Conservation (phyloP, 1,140 invertebrate genomes). For the Scaptomyza pallida region DNA sequence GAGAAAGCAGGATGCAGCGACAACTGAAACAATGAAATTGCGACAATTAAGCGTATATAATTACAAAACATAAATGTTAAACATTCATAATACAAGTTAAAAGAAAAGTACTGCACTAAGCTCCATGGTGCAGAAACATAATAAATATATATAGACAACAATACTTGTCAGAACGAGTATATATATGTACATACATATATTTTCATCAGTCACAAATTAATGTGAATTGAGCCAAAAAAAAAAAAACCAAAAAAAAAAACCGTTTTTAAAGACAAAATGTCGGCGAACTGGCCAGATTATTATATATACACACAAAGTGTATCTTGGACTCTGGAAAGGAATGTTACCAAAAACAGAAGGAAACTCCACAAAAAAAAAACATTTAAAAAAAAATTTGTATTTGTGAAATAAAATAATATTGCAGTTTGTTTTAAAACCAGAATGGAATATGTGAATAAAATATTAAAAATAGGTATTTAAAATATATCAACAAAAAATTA, state of each 20-base stretch:
- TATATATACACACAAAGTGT: slow-evolving; percentile 16
- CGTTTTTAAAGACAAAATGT: slow-evolving; percentile 34
- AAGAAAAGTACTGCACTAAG: slow-evolving; percentile 15
- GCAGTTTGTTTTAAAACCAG: slow-evolving; percentile 72
- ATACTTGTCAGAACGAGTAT: slow-evolving; percentile 16
- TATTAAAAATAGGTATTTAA: slow-evolving; percentile 80
- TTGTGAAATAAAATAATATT: slow-evolving; percentile 79
- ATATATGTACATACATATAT: slow-evolving; percentile 34
- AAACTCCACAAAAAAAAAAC: slow-evolving; percentile 47
- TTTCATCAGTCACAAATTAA: slow-evolving; percentile 47
- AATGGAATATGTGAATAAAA: slow-evolving; percentile 80
- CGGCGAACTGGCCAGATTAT: slow-evolving; percentile 7
- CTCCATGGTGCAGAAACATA: slow-evolving; percentile 9
- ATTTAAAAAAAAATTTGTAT: slow-evolving; percentile 57
- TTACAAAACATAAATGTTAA: slow-evolving; percentile 57
- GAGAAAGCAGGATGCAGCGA: slow-evolving; percentile 36
- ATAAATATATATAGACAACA: slow-evolving; percentile 1
- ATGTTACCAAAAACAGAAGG: slow-evolving; percentile 14
- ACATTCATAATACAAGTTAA: slow-evolving; percentile 30
- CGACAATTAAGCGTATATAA: slow-evolving; percentile 77
- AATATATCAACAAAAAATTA: slow-evolving; percentile 76
- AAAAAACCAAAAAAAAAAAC: no score
- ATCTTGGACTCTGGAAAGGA: slow-evolving; percentile 23
- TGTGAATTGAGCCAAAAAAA: slow-evolving; percentile 61
- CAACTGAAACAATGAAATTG: slow-evolving; percentile 80